These are phyloP conservation scores for Bombus balteatus DNA, from an alignment of 1,140 invertebrate genomes.

Conservation along the genomic window DNA sequence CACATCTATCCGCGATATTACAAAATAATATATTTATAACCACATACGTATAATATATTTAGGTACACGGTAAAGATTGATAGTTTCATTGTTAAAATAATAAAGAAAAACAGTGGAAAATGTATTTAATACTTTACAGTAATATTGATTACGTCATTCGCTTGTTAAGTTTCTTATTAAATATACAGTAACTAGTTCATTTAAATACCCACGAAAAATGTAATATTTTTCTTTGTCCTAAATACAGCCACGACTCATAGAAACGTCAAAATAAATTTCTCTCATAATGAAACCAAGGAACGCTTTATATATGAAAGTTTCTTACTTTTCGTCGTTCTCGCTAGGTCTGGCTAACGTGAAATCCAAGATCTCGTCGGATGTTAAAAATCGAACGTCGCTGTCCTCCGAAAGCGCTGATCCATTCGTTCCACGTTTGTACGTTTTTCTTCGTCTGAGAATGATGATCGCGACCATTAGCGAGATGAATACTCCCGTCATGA, in stretches of 20 bases:
- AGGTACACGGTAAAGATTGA: too few species aligned
- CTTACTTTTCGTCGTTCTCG: conserved; percentile 68
- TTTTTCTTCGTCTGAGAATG: conserved; percentile 69
- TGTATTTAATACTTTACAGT: not conserved
- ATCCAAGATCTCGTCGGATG: conserved; percentile 83
- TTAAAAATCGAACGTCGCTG: conserved; percentile 84
- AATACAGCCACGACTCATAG: not conserved
- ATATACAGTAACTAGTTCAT: not conserved
- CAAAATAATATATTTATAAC: not conserved
- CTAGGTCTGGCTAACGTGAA: conserved; percentile 82
- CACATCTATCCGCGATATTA: not conserved
- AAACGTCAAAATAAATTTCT: not conserved
- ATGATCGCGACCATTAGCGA: conserved; percentile 65
- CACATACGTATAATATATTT: too few species aligned
- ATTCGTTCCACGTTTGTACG: conserved; percentile 74
- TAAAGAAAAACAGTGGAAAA: not conserved
- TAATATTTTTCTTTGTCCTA: not conserved
- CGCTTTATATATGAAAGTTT: too few species aligned
- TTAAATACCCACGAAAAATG: not conserved
- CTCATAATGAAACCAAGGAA: not conserved
- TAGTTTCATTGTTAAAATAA: not conserved
- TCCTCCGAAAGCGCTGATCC: conserved; percentile 80
- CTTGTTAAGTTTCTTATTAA: not conserved
- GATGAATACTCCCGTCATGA: conserved; percentile 65
- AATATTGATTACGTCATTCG: not conserved